These are phyloP conservation scores for Cossypha heuglini DNA, from an alignment of 2,797 vertebrate species.

Conservation along the genomic window DNA sequence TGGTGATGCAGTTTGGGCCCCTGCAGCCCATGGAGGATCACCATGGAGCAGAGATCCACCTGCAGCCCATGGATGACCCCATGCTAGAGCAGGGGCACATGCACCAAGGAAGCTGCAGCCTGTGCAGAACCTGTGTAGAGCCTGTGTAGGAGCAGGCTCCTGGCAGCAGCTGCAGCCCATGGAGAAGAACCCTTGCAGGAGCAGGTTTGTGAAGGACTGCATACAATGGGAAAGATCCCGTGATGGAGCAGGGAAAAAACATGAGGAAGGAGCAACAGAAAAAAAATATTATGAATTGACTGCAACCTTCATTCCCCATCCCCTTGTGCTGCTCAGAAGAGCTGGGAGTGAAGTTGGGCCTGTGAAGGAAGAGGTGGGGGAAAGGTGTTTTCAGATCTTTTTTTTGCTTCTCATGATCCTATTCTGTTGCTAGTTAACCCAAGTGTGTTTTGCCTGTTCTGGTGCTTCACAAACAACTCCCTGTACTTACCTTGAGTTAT, in stretches of 20 bases:
- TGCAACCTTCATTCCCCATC: accelerated
- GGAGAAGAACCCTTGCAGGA: not conserved
- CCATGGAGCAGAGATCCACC: not conserved
- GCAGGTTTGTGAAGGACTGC: not conserved
- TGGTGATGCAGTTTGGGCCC: not conserved
- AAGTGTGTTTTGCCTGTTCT: not conserved
- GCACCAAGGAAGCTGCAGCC: not conserved
- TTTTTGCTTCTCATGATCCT: not conserved
- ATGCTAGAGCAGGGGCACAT: not conserved
- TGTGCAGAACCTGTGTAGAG: accelerated
- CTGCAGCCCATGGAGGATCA: not conserved
- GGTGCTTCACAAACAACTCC: not conserved
- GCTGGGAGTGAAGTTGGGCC: not conserved
- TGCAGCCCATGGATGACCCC: accelerated
- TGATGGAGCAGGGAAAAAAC: not conserved
- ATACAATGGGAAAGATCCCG: not conserved
- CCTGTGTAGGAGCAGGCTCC: not conserved
- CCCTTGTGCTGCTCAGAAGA: not conserved
- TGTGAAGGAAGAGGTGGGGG: not conserved
- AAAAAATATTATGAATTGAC: not conserved
- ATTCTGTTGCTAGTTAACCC: not conserved
- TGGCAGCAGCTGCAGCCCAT: not conserved
- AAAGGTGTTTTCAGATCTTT: not conserved
- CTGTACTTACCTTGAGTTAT: not conserved
- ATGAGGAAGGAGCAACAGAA: not conserved